A percentile compares a stretch with the other conserved stretches of the same genome.
Conservation (phyloP, 2,113 vertebrate genomes). For the Casuarius casuarius region DNA sequence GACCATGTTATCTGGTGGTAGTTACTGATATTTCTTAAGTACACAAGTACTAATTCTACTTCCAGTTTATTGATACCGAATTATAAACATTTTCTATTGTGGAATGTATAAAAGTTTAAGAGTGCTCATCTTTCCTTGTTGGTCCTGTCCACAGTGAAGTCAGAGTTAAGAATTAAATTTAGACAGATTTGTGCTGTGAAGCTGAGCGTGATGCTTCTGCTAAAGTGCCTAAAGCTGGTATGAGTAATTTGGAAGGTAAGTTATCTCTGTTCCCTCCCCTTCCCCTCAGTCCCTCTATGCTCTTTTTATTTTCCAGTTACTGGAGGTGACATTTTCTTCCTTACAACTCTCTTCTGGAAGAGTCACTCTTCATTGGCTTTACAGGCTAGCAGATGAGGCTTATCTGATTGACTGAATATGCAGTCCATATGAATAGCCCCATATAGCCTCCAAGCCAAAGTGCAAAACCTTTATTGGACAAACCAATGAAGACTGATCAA, state of each 20-base stretch:
- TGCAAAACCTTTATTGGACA: background rate
- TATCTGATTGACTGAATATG: background rate
- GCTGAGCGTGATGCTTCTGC: background rate
- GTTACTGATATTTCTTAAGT: background rate
- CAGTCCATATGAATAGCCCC: background rate
- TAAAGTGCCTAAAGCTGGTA: background rate
- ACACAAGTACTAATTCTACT: background rate
- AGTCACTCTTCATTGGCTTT: fast-evolving
- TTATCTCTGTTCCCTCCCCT: background rate
- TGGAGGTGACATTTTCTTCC: background rate
- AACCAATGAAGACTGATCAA: background rate
- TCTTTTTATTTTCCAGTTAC: background rate
- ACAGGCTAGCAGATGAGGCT: background rate
- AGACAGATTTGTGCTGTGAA: background rate
- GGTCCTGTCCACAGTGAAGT: background rate
- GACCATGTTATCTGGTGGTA: background rate
- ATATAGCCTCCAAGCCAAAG: background rate
- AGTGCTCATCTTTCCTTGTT: background rate
- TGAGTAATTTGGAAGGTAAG: background rate
- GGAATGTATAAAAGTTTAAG: background rate
- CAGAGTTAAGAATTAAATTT: background rate
- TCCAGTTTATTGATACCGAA: background rate
- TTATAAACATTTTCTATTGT: background rate
- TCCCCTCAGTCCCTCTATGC: background rate
- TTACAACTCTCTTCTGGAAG: background rate